Evolutionary conservation across 2,888 invertebrate genomes (phyloP).

Genomic region (Eupeodes luniger): DNA sequence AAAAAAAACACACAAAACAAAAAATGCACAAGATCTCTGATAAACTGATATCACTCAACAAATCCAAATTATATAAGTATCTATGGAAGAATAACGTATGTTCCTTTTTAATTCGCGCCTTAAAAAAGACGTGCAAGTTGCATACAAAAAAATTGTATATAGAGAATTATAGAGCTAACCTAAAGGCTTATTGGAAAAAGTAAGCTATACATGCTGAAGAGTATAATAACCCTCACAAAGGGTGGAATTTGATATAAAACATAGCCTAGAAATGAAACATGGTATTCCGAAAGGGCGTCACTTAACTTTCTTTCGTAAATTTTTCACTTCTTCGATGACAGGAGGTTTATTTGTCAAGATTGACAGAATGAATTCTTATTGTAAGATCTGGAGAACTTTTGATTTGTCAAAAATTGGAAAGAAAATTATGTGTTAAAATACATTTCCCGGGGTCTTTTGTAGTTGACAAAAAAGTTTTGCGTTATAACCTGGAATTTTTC

Average conservation of each 20-base stretch:
- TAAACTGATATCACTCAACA: conserved; percentile 41
- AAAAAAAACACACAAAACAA: conserved; percentile 6
- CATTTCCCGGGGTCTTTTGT: no score
- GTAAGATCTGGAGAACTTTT: no score
- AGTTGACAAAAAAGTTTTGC: no score
- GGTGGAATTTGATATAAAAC: background rate
- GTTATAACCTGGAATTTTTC: no score
- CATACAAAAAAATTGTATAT: background rate
- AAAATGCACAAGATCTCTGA: conserved; percentile 13
- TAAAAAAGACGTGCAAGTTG: conserved; percentile 66
- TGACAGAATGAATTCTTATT: no score
- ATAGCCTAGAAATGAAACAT: background rate
- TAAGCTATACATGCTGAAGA: conserved; percentile 36
- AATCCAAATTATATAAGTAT: conserved; percentile 47
- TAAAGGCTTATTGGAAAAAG: conserved; percentile 31
- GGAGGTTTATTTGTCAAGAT: no score
- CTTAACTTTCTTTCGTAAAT: no score
- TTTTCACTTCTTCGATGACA: no score
- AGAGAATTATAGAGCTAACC: background rate
- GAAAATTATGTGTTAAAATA: no score
- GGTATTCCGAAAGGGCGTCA: no score
- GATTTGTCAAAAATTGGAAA: no score
- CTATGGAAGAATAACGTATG: conserved; percentile 59
- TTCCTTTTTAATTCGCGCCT: conserved; percentile 67
- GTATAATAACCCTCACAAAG: conserved; percentile 43